Percentiles rank a stretch among this genome's conserved stretches.
Evolutionary conservation across 2,888 invertebrate genomes (phyloP).

Genomic region (Candidula unifasciata): DNA sequence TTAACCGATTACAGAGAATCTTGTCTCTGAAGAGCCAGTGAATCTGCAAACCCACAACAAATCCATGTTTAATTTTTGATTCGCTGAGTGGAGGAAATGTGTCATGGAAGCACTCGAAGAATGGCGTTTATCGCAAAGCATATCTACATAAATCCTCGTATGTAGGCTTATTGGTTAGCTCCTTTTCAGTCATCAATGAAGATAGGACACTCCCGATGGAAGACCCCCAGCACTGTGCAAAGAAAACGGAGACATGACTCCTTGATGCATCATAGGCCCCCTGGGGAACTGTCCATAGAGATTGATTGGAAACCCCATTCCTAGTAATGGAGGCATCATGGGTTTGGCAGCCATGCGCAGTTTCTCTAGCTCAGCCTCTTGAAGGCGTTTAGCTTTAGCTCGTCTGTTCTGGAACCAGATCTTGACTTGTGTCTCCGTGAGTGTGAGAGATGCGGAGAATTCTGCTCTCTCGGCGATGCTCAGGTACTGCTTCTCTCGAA

Average conservation of each 20-base stretch:
- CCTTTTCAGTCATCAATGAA: slow-evolving; percentile 30
- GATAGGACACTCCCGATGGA: slow-evolving; percentile 44
- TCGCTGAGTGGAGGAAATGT: too few species aligned
- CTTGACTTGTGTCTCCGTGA: slow-evolving; percentile 90
- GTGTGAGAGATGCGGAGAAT: slow-evolving; percentile 91
- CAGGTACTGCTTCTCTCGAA: slow-evolving; percentile 94
- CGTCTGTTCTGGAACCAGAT: slow-evolving; percentile 75
- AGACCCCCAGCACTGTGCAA: slow-evolving; percentile 37
- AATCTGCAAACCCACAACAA: too few species aligned
- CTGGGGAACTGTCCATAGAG: slow-evolving; percentile 48
- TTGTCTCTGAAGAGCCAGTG: too few species aligned
- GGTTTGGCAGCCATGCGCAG: slow-evolving; percentile 90
- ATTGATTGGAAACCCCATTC: slow-evolving; percentile 57
- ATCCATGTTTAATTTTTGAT: too few species aligned
- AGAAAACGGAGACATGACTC: slow-evolving; percentile 46
- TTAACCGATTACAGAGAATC: too few species aligned
- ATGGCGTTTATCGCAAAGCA: too few species aligned
- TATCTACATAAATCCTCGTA: too few species aligned
- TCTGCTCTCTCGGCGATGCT: slow-evolving; percentile 96
- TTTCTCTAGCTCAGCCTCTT: slow-evolving; percentile 95
- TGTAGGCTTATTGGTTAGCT: too few species aligned
- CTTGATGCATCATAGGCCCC: slow-evolving; percentile 45
- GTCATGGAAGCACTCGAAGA: too few species aligned
- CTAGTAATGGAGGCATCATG: slow-evolving; percentile 81
- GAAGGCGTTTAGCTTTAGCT: slow-evolving; percentile 58